A percentile compares a stretch with the other conserved stretches of the same genome.
Evolutionary conservation across 2,888 invertebrate genomes (phyloP).

Genomic region (Orchesellides sinensis): DNA sequence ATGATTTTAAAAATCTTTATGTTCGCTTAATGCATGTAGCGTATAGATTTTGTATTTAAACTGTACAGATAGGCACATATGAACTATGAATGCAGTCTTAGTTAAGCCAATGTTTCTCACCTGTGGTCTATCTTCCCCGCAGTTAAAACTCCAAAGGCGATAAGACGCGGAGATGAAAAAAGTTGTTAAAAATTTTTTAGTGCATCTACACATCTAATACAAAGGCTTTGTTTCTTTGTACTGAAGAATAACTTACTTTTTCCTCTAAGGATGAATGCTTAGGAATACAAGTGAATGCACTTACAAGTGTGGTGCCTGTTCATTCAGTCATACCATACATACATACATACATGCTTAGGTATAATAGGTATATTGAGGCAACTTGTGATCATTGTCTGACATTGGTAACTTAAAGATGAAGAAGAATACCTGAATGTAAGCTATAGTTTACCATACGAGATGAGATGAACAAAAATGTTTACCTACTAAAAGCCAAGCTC

Average conservation of each 20-base stretch:
- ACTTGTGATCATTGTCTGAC: slow-evolving; percentile 1
- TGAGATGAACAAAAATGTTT: too few relatives aligned
- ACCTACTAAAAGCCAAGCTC: too few relatives aligned
- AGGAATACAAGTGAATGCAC: slow-evolving; percentile 30
- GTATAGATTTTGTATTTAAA: too few relatives aligned
- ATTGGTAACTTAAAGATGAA: background rate
- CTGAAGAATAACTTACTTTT: slow-evolving; percentile 10
- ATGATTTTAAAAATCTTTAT: too few relatives aligned
- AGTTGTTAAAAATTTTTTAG: background rate
- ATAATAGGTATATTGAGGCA: background rate
- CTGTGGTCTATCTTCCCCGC: too few relatives aligned
- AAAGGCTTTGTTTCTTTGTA: background rate
- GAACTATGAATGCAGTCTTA: too few relatives aligned
- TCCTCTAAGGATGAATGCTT: slow-evolving; percentile 27
- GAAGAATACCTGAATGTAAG: background rate
- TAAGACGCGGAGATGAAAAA: background rate
- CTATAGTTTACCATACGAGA: too few relatives aligned
- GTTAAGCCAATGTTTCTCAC: too few relatives aligned
- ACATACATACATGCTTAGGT: background rate
- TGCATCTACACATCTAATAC: background rate
- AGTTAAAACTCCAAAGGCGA: too few relatives aligned
- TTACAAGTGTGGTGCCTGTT: slow-evolving; percentile 14
- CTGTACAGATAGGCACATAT: too few relatives aligned
- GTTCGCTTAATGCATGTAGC: too few relatives aligned
- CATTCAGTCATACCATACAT: too few relatives aligned